These are phyloP conservation scores for Spodoptera frugiperda DNA, from an alignment of 1,140 invertebrate species.

Conservation along the genomic window DNA sequence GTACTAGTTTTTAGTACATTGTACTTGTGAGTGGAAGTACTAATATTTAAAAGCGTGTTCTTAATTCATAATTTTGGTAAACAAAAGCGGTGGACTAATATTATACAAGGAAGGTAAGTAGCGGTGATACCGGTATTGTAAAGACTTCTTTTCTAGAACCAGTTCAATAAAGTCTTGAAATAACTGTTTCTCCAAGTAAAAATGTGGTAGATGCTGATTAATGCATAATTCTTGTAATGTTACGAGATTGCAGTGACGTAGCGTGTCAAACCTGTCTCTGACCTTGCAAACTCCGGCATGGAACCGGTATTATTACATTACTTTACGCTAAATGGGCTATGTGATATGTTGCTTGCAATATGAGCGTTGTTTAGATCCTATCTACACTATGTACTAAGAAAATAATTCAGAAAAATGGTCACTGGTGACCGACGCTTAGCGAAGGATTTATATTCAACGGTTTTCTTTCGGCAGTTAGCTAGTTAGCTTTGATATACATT, in stretches of 20 bases:
- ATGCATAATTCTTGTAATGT: conserved; percentile 30
- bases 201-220: not conserved
- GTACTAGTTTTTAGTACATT: not conserved
- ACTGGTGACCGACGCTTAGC: too few species aligned
- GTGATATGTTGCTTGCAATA: conserved; percentile 19
- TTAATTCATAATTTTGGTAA: too few species aligned
- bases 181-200: not conserved
- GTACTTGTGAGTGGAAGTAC: not conserved
- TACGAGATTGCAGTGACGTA: conserved; percentile 36
- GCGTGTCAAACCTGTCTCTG: conserved; percentile 28
- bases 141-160: not conserved
- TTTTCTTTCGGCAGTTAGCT: too few species aligned
- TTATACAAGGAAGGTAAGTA: too few species aligned
- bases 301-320: conserved; percentile 41
- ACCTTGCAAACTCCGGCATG: conserved; percentile 28
- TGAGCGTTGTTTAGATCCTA: not conserved
- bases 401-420: too few species aligned
- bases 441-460: too few species aligned
- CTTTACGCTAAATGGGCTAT: conserved; percentile 18
- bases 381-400: too few species aligned
- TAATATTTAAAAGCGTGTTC: not conserved
- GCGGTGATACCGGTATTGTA: not conserved
- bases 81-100: too few species aligned
- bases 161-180: not conserved
- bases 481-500: too few species aligned